phyloP scores from a whole-genome alignment of 2,113 vertebrate species.

The Nansenia antarctica region DNA sequence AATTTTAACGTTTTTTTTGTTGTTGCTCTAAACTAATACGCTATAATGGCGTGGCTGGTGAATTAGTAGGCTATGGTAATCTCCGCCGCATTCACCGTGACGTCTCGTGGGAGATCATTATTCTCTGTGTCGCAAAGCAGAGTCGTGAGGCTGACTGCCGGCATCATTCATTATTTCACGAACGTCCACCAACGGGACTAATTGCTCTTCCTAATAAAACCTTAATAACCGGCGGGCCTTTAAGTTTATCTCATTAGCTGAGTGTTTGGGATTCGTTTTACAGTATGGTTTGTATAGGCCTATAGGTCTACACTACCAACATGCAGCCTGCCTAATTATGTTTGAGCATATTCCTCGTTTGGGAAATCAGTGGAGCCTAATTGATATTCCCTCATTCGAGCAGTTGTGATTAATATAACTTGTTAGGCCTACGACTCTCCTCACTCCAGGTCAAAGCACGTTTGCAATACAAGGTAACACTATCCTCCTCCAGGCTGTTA shows the following conservation, averaged over 20 bases:
- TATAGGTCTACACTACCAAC: too few relatives aligned
- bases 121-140: constrained; percentile 45
- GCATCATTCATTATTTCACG: too few relatives aligned
- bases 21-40: constrained; percentile 14
- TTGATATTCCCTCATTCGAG: not conserved
- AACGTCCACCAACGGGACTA: too few relatives aligned
- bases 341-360: too few relatives aligned
- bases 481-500: constrained; percentile 43
- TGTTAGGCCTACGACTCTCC: not conserved
- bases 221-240: not conserved
- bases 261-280: too few relatives aligned
- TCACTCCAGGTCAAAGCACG: constrained; percentile 25
- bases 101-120: constrained; percentile 61
- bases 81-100: constrained; percentile 10
- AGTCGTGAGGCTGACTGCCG: not conserved
- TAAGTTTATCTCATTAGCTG: not conserved
- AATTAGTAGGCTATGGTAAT: constrained; percentile 31
- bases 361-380: too few relatives aligned
- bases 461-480: constrained; percentile 41
- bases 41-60: constrained; percentile 5
- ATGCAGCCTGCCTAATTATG: too few relatives aligned
- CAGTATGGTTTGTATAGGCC: too few relatives aligned
- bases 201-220: too few relatives aligned
- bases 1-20: not conserved
- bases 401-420: not conserved